Conservation (phyloP, 2,113 vertebrate species). For the Clarias magur region DNA sequence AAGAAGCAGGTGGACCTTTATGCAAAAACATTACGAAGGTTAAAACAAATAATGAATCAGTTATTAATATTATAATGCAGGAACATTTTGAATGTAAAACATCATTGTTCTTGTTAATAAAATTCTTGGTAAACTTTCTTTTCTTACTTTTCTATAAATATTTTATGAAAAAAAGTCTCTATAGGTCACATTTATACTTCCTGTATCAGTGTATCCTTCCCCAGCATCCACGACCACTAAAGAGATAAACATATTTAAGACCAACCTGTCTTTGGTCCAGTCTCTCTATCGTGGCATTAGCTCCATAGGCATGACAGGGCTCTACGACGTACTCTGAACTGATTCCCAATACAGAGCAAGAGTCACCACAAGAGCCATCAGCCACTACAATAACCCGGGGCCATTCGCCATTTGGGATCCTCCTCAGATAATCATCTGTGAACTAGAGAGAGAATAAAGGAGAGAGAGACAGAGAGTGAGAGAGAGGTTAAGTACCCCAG, state of each 20-base stretch:
- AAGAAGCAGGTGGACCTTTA: not conserved
- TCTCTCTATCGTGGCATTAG: constrained; percentile 72
- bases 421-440: constrained; percentile 70
- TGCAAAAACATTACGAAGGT: not conserved
- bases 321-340: constrained; percentile 72
- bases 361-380: constrained; percentile 73
- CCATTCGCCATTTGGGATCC: constrained; percentile 63
- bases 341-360: constrained; percentile 74
- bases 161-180: not conserved
- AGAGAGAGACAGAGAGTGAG: constrained; percentile 10
- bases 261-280: constrained; percentile 75
- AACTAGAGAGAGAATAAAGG: constrained; percentile 57
- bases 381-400: constrained; percentile 71
- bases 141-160: not conserved
- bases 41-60: not conserved
- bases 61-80: not conserved
- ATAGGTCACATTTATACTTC: not conserved
- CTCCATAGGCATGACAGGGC: constrained; percentile 74
- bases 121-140: not conserved
- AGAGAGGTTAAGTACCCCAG: not conserved
- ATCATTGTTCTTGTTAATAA: not conserved
- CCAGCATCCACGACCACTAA: not conserved
- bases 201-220: not conserved
- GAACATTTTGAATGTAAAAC: not conserved
- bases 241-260: not conserved